Evolutionary conservation across 2,888 invertebrate species (phyloP), one percentile per base, ranked within the genome.

Genomic region (Leuctra nigra): DNA sequence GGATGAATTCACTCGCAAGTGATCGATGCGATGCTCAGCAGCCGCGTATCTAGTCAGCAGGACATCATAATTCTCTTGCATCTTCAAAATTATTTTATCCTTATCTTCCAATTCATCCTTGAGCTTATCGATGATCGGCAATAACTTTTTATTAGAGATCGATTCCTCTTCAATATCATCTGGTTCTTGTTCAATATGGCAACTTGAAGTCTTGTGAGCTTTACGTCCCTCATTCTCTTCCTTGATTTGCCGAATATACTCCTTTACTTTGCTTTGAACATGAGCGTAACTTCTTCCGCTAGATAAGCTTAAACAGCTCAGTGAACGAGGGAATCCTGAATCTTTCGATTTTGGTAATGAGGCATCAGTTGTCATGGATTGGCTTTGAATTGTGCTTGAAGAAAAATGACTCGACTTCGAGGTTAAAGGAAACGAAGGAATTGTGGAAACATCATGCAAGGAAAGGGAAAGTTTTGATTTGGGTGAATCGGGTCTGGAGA

Each of bases 261-360:
- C 63, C 50, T 64, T 65, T 0, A 66, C 65, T 61, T 66, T 66
- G 59, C 65, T 66, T 56, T 64, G 61, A 55, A 66, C 61, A 57
- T 66, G 66, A 35, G 64, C 64, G 60, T 65, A 66, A 22, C 61
- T 64, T 25, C 61, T 62, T 2, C 35, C 54, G n/a, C 63, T 61
- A 7, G 38, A 60, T 23, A 65, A 54, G 59, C 64, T 66, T 4
- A 59, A 52, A 36, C 62, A 65, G 48, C 65, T 65, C 3, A 59
- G 56, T 22, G 66, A 66, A 18, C 64, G 59, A 22, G 63, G 64
- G 55, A 66, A 63, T 16, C 64, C 64, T 4, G 65, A 63, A 50
- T 64, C 64, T 57, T 62, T 66, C 9, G 63, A 63, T 41, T 63
- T 59, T 7, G 62, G 61, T 24, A 60, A 61, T 18, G 64, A 64